These are phyloP conservation scores for Lithophane ornitopus DNA, from an alignment of 2,888 invertebrate species.

Conservation along the genomic window DNA sequence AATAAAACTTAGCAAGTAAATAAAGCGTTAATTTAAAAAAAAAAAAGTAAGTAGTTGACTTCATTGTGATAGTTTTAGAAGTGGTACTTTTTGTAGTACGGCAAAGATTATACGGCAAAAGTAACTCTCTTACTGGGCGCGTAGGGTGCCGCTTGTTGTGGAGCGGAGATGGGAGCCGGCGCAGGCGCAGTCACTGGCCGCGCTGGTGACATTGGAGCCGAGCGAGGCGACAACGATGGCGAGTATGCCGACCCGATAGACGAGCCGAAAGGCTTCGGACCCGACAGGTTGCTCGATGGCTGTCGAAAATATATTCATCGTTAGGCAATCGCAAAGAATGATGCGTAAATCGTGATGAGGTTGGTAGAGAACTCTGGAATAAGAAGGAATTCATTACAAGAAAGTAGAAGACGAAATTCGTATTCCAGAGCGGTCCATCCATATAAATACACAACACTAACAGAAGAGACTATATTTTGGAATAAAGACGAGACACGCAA, in stretches of 20 bases:
- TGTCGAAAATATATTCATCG: slow-evolving; percentile 63
- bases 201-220: slow-evolving; percentile 89
- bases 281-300: slow-evolving; percentile 90
- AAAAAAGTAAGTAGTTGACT: background rate
- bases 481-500: background rate
- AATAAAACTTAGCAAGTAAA: slow-evolving; percentile 1
- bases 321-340: background rate
- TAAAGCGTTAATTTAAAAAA: slow-evolving; percentile 16
- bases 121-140: slow-evolving; percentile 90
- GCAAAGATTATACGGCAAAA: slow-evolving; percentile 82
- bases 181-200: slow-evolving; percentile 76
- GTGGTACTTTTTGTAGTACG: background rate
- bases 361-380: background rate
- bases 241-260: slow-evolving; percentile 90
- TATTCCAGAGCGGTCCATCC: background rate
- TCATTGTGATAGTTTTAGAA: slow-evolving; percentile 51
- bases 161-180: slow-evolving; percentile 56
- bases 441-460: background rate
- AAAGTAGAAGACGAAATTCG: too few species aligned
- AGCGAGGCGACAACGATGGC: slow-evolving; percentile 88
- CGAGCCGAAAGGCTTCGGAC: slow-evolving; percentile 92
- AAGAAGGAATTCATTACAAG: too few species aligned
- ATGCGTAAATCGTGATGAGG: background rate
- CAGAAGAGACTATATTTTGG: background rate
- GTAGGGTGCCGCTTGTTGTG: slow-evolving; percentile 74